Conservation (phyloP, 2,797 vertebrate genomes). For the Dryobates pubescens region DNA sequence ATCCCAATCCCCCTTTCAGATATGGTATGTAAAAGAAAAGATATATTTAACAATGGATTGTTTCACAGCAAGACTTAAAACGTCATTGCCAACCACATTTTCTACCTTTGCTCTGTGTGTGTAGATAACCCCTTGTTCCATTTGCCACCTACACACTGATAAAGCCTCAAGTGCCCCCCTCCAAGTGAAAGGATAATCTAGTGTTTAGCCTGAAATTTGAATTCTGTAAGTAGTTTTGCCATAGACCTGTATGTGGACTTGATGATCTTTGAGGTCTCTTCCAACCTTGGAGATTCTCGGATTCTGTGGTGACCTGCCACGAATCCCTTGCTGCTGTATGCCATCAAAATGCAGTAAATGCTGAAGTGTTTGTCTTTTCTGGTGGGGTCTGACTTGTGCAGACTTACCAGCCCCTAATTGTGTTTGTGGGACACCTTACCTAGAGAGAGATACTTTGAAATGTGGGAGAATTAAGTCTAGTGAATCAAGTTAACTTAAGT, state of each 20-base stretch:
- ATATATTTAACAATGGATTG: constrained; percentile 23
- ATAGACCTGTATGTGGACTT: not conserved
- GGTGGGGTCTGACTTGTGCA: not conserved
- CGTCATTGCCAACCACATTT: constrained; percentile 5
- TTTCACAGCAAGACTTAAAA: constrained; percentile 44
- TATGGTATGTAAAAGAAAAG: constrained; percentile 1
- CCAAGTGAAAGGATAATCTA: not conserved
- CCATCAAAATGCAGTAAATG: not conserved
- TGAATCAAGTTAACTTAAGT: not conserved
- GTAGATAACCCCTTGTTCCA: not conserved
- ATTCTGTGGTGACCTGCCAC: not conserved
- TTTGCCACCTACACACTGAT: not conserved
- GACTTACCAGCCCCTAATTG: accelerated
- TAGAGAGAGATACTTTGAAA: not conserved
- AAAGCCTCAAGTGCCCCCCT: not conserved
- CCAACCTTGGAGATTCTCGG: no score
- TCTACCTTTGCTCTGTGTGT: not conserved
- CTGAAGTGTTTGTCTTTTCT: not conserved
- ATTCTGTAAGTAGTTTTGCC: not conserved
- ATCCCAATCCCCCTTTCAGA: constrained; percentile 5
- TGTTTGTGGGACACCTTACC: not conserved
- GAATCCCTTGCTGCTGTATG: not conserved
- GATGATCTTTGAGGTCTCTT: no score
- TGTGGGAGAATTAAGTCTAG: not conserved
- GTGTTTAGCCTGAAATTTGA: not conserved